These are phyloP conservation scores for Ctenochaetus hawaiiensis DNA, from an alignment of 2,797 vertebrate species.

Conservation along the genomic window DNA sequence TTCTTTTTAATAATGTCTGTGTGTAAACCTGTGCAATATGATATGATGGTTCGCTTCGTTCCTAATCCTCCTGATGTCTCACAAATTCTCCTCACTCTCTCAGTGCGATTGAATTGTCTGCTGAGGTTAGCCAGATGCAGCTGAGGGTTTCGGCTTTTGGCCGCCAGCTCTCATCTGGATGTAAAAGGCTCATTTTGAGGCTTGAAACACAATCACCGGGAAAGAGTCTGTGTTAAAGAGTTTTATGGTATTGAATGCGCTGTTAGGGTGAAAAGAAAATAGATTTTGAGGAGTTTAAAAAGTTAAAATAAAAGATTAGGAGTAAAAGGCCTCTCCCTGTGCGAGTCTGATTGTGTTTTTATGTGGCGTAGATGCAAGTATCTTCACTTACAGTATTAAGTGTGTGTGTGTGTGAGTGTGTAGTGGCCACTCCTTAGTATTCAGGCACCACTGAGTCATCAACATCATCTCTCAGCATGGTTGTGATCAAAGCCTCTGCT, in stretches of 20 bases:
- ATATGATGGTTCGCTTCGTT: slow-evolving; percentile 47
- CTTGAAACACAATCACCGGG: slow-evolving; percentile 24
- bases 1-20: slow-evolving; percentile 44
- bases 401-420: slow-evolving; percentile 24
- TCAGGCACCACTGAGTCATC: slow-evolving; percentile 66
- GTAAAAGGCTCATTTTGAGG: slow-evolving; percentile 25
- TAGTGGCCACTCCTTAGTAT: slow-evolving; percentile 55
- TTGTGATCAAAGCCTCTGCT: slow-evolving; percentile 75
- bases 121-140: slow-evolving; percentile 48
- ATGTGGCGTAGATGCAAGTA: background rate
- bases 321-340: background rate
- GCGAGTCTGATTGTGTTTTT: background rate
- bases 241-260: slow-evolving; percentile 21
- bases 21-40: slow-evolving; percentile 49
- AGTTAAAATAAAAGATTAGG: slow-evolving; percentile 33
- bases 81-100: slow-evolving; percentile 61
- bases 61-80: slow-evolving; percentile 55
- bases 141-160: slow-evolving; percentile 40
- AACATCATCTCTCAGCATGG: slow-evolving; percentile 51
- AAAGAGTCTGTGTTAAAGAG: slow-evolving; percentile 15
- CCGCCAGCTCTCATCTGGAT: slow-evolving; percentile 38
- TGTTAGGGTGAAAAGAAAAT: slow-evolving; percentile 3
- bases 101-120: slow-evolving; percentile 51
- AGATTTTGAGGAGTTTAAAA: slow-evolving; percentile 20
- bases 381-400: slow-evolving; percentile 28